Evolutionary conservation across 2,113 vertebrate species (phyloP).

Genomic region (Callospermophilus lateralis): DNA sequence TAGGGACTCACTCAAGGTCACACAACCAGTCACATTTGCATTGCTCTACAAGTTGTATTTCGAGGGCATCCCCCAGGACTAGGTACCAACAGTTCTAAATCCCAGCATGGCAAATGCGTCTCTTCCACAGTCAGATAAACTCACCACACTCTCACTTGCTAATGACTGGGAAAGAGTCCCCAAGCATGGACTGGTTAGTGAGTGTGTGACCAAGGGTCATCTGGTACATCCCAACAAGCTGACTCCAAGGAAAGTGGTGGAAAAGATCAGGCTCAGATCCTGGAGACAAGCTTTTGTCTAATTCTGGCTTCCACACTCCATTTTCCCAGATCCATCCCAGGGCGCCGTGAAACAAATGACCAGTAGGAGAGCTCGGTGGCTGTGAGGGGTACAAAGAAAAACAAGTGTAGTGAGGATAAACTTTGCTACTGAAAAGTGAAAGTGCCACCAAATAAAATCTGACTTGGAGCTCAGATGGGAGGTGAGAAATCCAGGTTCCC

Average conservation of each 20-base stretch:
- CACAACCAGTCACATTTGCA: not conserved
- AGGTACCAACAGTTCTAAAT: not conserved
- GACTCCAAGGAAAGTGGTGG: not conserved
- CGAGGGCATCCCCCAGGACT: not conserved
- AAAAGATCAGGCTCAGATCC: not conserved
- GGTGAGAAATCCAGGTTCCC: not conserved
- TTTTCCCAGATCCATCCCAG: not conserved
- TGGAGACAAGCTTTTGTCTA: accelerated
- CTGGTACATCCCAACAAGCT: not conserved
- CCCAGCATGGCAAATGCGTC: not conserved
- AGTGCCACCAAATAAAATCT: not conserved
- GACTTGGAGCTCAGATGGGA: not conserved
- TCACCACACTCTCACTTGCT: accelerated
- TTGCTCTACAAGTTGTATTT: not conserved
- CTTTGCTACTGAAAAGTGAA: not conserved
- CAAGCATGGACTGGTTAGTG: accelerated
- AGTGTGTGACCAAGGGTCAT: not conserved
- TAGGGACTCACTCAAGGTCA: not conserved
- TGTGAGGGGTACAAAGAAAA: not conserved
- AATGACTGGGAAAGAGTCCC: not conserved
- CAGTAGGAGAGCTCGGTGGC: not conserved
- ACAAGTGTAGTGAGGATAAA: not conserved
- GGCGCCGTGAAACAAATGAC: not conserved
- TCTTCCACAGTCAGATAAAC: not conserved
- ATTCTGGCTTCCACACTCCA: not conserved